Percentiles rank a stretch among this genome's conserved stretches.
These are phyloP conservation scores for Polydrusus cervinus DNA, from an alignment of 2,888 invertebrate genomes.

Conservation along the genomic window DNA sequence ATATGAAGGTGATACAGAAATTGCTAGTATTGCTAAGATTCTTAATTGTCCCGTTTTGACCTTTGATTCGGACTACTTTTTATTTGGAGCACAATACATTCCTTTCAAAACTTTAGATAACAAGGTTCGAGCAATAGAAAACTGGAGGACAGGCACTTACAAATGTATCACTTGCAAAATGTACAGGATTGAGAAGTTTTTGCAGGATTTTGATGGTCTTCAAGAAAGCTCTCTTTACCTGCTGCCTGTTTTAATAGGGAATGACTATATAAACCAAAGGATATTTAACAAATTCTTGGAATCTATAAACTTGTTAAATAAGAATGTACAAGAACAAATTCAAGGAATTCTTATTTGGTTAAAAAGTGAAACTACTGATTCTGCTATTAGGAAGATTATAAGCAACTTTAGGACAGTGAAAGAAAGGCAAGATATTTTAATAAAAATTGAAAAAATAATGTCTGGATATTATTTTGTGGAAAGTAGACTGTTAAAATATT, in stretches of 20 bases:
- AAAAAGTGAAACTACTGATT: conserved; percentile 80
- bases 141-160: conserved; percentile 65
- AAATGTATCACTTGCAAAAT: conserved; percentile 79
- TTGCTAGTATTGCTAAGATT: conserved; percentile 86
- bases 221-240: conserved; percentile 79
- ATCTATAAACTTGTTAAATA: conserved; percentile 73
- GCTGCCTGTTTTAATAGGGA: conserved; percentile 88
- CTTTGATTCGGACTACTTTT: conserved; percentile 95
- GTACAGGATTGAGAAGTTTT: conserved; percentile 82
- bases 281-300: conserved; percentile 82
- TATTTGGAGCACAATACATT: conserved; percentile 89
- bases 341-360: conserved; percentile 85
- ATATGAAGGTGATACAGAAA: conserved; percentile 92
- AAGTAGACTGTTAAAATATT: conserved; percentile 76
- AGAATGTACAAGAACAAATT: conserved; percentile 79
- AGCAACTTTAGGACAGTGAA: conserved; percentile 75
- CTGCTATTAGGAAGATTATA: conserved; percentile 81
- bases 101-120: conserved; percentile 80
- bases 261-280: conserved; percentile 86
- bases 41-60: conserved; percentile 91
- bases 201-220: conserved; percentile 78
- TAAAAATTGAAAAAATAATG: conserved; percentile 77
- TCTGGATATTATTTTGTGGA: conserved; percentile 78
- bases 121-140: conserved; percentile 55
- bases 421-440: conserved; percentile 73